phyloP scores from a whole-genome alignment of 2,888 invertebrate genomes.

The Electrophaes corylata region DNA sequence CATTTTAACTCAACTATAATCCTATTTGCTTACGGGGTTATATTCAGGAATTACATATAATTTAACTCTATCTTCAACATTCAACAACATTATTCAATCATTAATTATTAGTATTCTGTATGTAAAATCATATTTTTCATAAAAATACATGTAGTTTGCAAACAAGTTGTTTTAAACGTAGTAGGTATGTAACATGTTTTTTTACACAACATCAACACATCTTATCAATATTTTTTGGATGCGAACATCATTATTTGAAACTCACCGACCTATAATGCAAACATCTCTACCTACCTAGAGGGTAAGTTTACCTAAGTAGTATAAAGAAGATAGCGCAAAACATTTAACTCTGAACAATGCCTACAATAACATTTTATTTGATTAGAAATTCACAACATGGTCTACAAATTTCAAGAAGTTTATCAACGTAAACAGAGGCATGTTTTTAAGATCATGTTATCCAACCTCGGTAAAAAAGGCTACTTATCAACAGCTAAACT shows the following conservation, averaged over 20 bases:
- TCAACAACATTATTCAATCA: slow-evolving; percentile 69
- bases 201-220: slow-evolving; percentile 33
- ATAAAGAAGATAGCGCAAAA: neutral
- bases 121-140: slow-evolving; percentile 38
- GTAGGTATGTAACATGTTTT: slow-evolving; percentile 14
- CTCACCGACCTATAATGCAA: slow-evolving; percentile 30
- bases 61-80: slow-evolving; percentile 67
- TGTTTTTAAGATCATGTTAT: neutral
- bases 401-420: neutral
- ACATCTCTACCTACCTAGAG: slow-evolving; percentile 16
- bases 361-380: neutral
- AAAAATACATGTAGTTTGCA: slow-evolving; percentile 36
- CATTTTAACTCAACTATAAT: slow-evolving; percentile 49
- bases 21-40: slow-evolving; percentile 64
- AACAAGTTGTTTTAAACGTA: slow-evolving; percentile 18
- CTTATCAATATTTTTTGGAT: slow-evolving; percentile 11
- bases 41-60: slow-evolving; percentile 72
- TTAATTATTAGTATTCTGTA: slow-evolving; percentile 50
- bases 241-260: slow-evolving; percentile 31
- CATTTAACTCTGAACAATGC: neutral
- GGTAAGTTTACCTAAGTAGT: too few species aligned
- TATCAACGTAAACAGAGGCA: neutral
- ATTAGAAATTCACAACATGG: slow-evolving; percentile 1
- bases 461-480: too few species aligned
- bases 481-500: neutral